phyloP scores from a whole-genome alignment of 2,888 invertebrate genomes.

The Drosophila gaucha region DNA sequence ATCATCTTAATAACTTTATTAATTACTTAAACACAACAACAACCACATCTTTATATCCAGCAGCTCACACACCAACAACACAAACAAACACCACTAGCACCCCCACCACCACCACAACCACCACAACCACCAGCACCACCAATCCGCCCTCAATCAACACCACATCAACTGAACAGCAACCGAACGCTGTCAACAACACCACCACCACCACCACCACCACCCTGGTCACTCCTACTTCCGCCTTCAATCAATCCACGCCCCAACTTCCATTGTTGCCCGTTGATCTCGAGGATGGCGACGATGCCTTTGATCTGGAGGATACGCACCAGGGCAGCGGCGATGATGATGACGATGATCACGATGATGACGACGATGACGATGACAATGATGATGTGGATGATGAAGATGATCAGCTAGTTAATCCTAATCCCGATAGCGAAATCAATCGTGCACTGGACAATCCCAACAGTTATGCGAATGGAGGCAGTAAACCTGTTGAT shows the following conservation, averaged over 20 bases:
- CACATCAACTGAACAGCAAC: constrained; percentile 9
- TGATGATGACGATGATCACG: constrained; percentile 34
- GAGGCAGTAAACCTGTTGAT: constrained; percentile 9
- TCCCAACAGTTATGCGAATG: neutral
- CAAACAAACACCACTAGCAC: constrained; percentile 23
- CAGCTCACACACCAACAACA: constrained; percentile 63
- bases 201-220: constrained; percentile 24
- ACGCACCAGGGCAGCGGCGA: constrained; percentile 44
- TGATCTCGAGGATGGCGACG: constrained; percentile 16
- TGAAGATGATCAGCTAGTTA: constrained; percentile 9
- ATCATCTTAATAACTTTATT: constrained; percentile 35
- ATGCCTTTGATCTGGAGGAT: constrained; percentile 27
- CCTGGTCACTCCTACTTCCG: constrained; percentile 13
- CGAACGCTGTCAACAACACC: neutral
- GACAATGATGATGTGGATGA: constrained; percentile 38
- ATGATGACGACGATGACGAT: constrained; percentile 47
- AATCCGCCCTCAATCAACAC: constrained; percentile 20
- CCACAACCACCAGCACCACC: constrained; percentile 21
- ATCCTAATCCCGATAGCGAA: constrained; percentile 6
- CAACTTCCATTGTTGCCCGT: constrained; percentile 6
- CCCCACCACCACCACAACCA: constrained; percentile 18
- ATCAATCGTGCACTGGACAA: neutral
- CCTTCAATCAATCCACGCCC: constrained; percentile 9
- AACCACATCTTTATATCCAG: constrained; percentile 74
- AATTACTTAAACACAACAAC: constrained; percentile 52